Base-by-base conservation (phyloP, 1,140 invertebrate species). In the Paraescarpia echinospica region DNA sequence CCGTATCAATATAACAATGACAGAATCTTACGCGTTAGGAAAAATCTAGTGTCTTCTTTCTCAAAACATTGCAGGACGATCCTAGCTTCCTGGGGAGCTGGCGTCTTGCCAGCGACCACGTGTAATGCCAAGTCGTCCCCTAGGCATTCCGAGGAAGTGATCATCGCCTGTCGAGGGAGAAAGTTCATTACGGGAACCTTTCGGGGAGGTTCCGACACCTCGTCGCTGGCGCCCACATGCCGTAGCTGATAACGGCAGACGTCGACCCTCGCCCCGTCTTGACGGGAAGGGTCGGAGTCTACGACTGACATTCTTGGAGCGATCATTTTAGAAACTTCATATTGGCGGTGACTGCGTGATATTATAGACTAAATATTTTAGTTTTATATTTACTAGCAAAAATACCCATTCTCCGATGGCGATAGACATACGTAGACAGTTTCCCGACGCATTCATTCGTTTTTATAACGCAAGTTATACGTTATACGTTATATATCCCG, bases 161-260 rank as follows among this genome's bases (percentile, higher is more conserved):
- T 77, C 59, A 77, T 77, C 59, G 59, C 59, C 59, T 77, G 59
- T 77, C 59, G 22, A 18, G 59, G 59, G 59, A 77, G 59, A 77
- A 77, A 77, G 59, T 18, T 77, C 59, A 77, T 77, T 77, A 77
- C 59, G 27, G 59, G 59, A 31, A 18, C 59, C 18, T 77, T 77
- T 77, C 59, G 59, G 59, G 59, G 59, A 77, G 59, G 59, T 77
- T 77, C 59, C 59, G 59, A 77, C 59, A 77, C 59, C 59, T 77
- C 14, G 14, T 77, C 59, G 2, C 59, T 77, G 59, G 59, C 59
- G 59, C 59, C 59, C 59, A 77, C 59, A 77, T 77, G 59, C 59
- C 18, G 59, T 18, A 77, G 59, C 59, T 77, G 59, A 77, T 77
- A 77, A 77, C 59, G 59, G 14, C 59, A 27, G 59, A 18, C 59